A percentile compares a stretch with the other conserved stretches of the same genome.
Evolutionary conservation across 1,140 invertebrate species (phyloP).

Genomic region (Bilobella aurantiaca): DNA sequence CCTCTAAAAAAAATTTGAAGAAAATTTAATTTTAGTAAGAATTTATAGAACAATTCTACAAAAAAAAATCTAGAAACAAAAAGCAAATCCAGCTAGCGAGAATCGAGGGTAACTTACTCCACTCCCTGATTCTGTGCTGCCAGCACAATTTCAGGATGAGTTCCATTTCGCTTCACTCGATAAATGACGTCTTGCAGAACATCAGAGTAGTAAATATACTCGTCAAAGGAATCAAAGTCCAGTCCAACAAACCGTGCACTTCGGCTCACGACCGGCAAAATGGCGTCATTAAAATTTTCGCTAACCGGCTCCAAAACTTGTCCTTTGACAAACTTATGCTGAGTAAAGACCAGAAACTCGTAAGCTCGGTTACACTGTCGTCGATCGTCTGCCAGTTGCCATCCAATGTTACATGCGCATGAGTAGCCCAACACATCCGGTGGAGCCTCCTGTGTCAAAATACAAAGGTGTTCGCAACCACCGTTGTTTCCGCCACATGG

Average conservation of each 20-base stretch:
- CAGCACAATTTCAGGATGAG: slow-evolving; percentile 76
- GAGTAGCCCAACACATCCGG: slow-evolving; percentile 72
- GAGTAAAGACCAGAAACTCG: slow-evolving; percentile 93
- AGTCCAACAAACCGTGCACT: slow-evolving; percentile 91
- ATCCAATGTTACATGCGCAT: slow-evolving; percentile 90
- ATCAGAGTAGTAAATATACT: slow-evolving; percentile 93
- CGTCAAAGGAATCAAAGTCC: slow-evolving; percentile 83
- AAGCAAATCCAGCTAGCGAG: no score
- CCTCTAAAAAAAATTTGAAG: no score
- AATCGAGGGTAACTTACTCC: no score
- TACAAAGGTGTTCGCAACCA: slow-evolving; percentile 90
- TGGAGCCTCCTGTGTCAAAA: slow-evolving; percentile 64
- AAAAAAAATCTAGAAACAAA: no score
- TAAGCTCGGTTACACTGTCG: slow-evolving; percentile 71
- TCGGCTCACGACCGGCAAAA: slow-evolving; percentile 75
- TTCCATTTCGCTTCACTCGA: slow-evolving; percentile 76
- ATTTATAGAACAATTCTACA: no score
- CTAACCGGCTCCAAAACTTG: slow-evolving; percentile 79
- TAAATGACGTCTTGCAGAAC: slow-evolving; percentile 95
- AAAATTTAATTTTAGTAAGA: no score
- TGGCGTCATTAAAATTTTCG: slow-evolving; percentile 86
- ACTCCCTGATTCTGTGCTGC: slow-evolving; percentile 95
- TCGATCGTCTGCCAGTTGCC: slow-evolving; percentile 59
- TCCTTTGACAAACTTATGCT: slow-evolving; percentile 92
- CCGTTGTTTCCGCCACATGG: slow-evolving; percentile 84